These are phyloP conservation scores for Hypocryptadius cinnamomeus DNA, from an alignment of 2,113 vertebrate species.

Conservation along the genomic window DNA sequence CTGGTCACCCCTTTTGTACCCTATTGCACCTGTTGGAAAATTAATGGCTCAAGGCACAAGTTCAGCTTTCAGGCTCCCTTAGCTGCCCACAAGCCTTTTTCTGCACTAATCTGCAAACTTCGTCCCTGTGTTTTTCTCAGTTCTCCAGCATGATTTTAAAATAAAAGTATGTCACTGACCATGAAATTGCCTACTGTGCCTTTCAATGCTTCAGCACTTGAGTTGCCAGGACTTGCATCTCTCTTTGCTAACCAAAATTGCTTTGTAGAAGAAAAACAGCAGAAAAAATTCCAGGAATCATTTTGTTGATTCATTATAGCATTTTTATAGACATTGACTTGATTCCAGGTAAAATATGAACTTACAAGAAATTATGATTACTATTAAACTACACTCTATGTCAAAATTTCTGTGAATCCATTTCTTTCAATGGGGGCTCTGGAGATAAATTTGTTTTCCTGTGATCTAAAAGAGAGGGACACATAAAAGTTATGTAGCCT, in stretches of 20 bases:
- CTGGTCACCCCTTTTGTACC: background rate
- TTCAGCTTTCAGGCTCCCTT: background rate
- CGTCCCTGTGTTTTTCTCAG: background rate
- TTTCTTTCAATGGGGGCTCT: background rate
- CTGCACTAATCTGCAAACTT: background rate
- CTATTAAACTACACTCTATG: background rate
- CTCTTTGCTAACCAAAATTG: background rate
- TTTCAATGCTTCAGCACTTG: accelerated
- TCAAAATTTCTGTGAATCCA: background rate
- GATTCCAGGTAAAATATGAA: background rate
- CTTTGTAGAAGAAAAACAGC: background rate
- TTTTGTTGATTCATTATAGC: background rate
- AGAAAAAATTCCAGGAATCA: background rate
- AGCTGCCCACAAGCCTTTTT: background rate
- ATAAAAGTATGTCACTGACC: background rate
- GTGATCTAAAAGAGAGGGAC: background rate
- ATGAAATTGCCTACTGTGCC: background rate
- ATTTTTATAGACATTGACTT: background rate
- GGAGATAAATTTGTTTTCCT: background rate
- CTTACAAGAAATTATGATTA: background rate
- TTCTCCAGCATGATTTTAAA: background rate
- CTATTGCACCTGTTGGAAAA: background rate
- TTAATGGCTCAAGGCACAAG: accelerated
- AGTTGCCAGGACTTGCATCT: background rate
- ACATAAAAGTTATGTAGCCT: background rate